Evolutionary conservation across 2,797 vertebrate species (phyloP), one percentile per base, ranked within the genome.

Genomic region (Enteromius radiatus): DNA sequence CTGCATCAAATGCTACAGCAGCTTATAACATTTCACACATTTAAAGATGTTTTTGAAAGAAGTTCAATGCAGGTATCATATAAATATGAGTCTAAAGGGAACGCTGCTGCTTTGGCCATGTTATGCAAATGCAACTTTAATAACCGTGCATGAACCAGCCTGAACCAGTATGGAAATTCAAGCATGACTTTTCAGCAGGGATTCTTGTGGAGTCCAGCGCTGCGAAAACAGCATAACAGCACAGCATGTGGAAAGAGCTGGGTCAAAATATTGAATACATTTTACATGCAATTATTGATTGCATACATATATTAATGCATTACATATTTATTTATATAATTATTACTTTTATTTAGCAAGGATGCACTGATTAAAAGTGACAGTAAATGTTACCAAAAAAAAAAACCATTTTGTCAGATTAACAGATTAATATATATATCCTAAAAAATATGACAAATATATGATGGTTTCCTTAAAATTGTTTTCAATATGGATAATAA

Each of bases 181-280:
- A 38, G 73, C 33, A n/a, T 38, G 71, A 38, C 71, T 56, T 74
- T 74, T 54, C 47, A 74, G 70, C 47, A 73, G 47, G 19, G 70
- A 73, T 33, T 73, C 19, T n/a, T 54, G 47, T 54, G 31, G 28
- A 74, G 71, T 38, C 19, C 49, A 74, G n/a, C 21, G 33, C 11
- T 56, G 21, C 0, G 6, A 75, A 75, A 38, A 23, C 71, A 56
- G 3, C 26, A 26, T 69, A 31, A 69, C 11, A 26, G 67, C 67
- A 56, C 52, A 38, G 21, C 21, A 10, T 26, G 33, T 10, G 14
- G 52, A 56, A 56, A 75, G 11, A 75, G 4, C 17, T 1, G 1
- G 17, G 47, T 73, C 45, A 73, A 47, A 26, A 70, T 28, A 70
- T 3, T 2, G n/a, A n/a, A n/a, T n/a, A n/a, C n/a, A 4, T 31